phyloP scores from a whole-genome alignment of 2,888 invertebrate species.

The Ariolimax columbianus region DNA sequence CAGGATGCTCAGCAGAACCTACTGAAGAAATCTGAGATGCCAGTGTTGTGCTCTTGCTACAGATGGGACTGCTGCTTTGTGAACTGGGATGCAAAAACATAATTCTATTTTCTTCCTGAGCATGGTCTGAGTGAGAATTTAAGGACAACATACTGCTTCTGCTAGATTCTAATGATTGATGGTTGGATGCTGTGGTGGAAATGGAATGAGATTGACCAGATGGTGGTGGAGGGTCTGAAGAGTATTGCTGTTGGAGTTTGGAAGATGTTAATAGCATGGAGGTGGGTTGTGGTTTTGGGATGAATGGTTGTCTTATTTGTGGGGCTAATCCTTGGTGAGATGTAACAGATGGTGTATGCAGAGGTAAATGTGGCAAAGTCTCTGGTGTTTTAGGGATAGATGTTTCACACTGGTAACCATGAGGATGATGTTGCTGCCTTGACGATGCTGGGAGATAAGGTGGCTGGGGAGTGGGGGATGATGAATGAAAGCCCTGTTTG shows the following conservation, averaged over 20 bases:
- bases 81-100: not conserved
- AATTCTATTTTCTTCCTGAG: not conserved
- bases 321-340: not conserved
- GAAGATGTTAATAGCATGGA: slow-evolving; percentile 5
- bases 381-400: slow-evolving; percentile 1
- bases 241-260: not conserved
- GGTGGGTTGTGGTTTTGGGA: not conserved
- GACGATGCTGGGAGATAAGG: not conserved
- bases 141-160: not conserved
- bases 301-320: not conserved
- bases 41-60: not conserved
- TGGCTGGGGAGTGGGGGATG: slow-evolving; percentile 4
- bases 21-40: not conserved
- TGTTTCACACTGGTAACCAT: not conserved
- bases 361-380: not conserved
- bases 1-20: not conserved
- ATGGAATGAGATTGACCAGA: not conserved
- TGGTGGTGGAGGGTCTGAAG: not conserved
- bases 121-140: not conserved
- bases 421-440: slow-evolving; percentile 30
- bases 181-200: not conserved
- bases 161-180: not conserved
- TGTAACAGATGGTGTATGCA: not conserved
- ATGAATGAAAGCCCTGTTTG: slow-evolving; percentile 19
- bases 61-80: not conserved